phyloP scores from a whole-genome alignment of 92 coral and sea anemone genomes.

The Porites cylindrica region DNA sequence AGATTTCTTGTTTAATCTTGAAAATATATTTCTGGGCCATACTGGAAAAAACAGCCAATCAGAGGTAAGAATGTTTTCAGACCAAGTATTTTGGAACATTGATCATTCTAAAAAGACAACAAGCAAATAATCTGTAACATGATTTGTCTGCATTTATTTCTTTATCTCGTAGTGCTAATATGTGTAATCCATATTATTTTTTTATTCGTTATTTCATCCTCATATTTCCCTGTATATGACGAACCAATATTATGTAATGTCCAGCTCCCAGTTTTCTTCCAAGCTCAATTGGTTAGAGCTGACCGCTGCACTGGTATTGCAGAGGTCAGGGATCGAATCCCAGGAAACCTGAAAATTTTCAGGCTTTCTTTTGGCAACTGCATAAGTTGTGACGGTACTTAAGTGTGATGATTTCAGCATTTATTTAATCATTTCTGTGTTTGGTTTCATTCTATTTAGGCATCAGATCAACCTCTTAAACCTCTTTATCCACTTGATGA shows the following conservation, averaged over 20 bases:
- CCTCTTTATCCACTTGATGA: constrained; percentile 15
- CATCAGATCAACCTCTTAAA: constrained; percentile 1
- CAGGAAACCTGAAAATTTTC: neutral
- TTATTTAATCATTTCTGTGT: neutral
- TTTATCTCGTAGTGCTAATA: too few species aligned
- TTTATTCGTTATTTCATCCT: too few species aligned
- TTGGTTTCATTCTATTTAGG: neutral
- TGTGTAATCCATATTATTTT: too few species aligned
- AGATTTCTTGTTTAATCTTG: constrained; percentile 88
- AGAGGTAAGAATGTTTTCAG: constrained; percentile 3
- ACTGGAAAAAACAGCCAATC: constrained; percentile 56
- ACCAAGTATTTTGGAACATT: too few species aligned
- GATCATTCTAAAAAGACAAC: too few species aligned
- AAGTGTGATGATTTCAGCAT: neutral
- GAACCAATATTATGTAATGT: too few species aligned
- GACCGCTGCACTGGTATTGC: too few species aligned
- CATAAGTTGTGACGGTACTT: neutral
- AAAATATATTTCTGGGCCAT: constrained; percentile 89
- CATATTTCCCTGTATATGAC: neutral
- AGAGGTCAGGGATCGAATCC: neutral
- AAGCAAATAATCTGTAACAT: too few species aligned
- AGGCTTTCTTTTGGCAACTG: neutral
- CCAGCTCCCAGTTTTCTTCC: too few species aligned
- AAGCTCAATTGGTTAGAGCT: too few species aligned
- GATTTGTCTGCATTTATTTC: too few species aligned